Evolutionary conservation across 2,888 invertebrate species (phyloP).

Genomic region (Galeopsomyia nigrocyanea): DNA sequence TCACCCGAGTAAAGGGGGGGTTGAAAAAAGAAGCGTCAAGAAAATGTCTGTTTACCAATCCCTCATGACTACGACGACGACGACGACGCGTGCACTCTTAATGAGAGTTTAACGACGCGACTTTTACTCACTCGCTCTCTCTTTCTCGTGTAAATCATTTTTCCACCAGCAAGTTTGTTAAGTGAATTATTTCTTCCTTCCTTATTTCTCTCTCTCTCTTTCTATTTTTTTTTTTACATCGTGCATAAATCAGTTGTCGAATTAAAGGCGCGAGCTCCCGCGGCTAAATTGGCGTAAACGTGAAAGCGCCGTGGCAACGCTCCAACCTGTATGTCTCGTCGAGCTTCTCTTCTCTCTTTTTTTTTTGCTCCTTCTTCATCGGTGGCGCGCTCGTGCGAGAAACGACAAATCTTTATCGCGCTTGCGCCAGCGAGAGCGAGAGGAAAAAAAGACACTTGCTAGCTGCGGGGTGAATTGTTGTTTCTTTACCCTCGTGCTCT

Average conservation of each 20-base stretch:
- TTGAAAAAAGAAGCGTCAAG: neutral
- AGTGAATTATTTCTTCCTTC: too few relatives aligned
- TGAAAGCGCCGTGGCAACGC: constrained; percentile 25
- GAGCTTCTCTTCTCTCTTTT: constrained; percentile 1
- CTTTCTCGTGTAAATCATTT: too few relatives aligned
- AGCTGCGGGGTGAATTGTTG: neutral
- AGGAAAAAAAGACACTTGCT: neutral
- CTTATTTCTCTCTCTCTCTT: too few relatives aligned
- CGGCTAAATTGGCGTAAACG: constrained; percentile 44
- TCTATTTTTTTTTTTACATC: neutral
- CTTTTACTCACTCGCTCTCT: too few relatives aligned
- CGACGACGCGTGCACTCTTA: neutral
- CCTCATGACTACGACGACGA: neutral
- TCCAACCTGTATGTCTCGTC: constrained; percentile 34
- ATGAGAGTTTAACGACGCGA: constrained; percentile 30
- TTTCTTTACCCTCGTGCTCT: too few relatives aligned
- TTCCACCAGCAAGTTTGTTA: too few relatives aligned
- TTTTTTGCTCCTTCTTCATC: constrained; percentile 18
- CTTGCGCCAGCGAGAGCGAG: neutral
- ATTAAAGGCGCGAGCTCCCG: constrained; percentile 30
- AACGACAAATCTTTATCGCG: constrained; percentile 3
- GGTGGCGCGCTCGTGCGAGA: neutral
- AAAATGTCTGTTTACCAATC: constrained; percentile 29
- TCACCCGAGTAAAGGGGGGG: neutral
- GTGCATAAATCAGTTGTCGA: constrained; percentile 29